phyloP scores from a whole-genome alignment of 2,797 vertebrate genomes.

The Carapus acus region DNA sequence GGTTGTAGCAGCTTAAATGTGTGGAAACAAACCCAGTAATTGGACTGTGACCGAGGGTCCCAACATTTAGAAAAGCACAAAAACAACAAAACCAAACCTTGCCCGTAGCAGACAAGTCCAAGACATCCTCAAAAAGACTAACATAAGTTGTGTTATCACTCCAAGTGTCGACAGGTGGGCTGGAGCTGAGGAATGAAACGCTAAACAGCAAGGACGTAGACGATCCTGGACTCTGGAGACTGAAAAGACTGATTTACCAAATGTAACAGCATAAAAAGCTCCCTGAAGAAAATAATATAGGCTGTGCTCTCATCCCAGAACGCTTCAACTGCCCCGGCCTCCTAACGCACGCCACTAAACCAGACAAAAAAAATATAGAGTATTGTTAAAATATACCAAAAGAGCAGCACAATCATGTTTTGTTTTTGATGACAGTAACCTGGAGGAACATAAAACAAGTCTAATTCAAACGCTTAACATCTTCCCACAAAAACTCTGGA shows the following conservation, averaged over 20 bases:
- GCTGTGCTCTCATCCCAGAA: constrained; percentile 55
- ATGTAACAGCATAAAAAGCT: constrained; percentile 67
- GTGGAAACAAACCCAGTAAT: constrained; percentile 70
- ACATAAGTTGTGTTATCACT: constrained; percentile 26
- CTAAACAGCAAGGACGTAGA: constrained; percentile 55
- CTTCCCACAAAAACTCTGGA: constrained; percentile 46
- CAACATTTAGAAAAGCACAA: constrained; percentile 67
- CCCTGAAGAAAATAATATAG: constrained; percentile 68
- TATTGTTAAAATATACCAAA: constrained; percentile 53
- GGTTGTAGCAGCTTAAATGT: constrained; percentile 78
- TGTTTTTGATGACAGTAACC: constrained; percentile 45
- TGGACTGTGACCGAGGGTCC: constrained; percentile 69
- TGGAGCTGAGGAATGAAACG: constrained; percentile 54
- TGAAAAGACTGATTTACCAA: constrained; percentile 43
- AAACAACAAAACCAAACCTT: constrained; percentile 13
- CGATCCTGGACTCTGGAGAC: constrained; percentile 44
- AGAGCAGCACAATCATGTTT: constrained; percentile 63
- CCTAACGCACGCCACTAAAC: constrained; percentile 31
- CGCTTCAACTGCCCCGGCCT: constrained; percentile 44
- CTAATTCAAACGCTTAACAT: constrained; percentile 41
- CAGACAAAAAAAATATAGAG: constrained; percentile 26
- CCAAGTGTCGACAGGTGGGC: constrained; percentile 45
- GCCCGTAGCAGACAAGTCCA: constrained; percentile 54
- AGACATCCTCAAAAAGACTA: constrained; percentile 42
- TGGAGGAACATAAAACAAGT: constrained; percentile 44